phyloP scores from a whole-genome alignment of 2,888 invertebrate species.

The Hipparchia semele region DNA sequence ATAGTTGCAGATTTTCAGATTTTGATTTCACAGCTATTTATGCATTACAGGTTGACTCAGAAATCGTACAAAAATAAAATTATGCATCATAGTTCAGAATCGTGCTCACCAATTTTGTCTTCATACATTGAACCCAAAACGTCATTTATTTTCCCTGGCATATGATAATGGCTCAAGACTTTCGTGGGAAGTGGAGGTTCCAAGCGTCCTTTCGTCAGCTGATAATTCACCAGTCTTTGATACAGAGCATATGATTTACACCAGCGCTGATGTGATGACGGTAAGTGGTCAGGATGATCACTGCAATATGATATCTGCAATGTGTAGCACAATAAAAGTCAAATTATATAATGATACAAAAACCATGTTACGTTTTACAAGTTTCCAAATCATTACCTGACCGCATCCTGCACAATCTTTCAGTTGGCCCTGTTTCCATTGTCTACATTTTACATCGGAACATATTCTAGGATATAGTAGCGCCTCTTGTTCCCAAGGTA shows the following conservation, averaged over 20 bases:
- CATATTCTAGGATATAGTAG: constrained; percentile 87
- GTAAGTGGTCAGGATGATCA: constrained; percentile 75
- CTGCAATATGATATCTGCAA: constrained; percentile 81
- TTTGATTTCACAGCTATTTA: too few species aligned
- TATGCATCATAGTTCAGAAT: too few species aligned
- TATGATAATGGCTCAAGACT: constrained; percentile 55
- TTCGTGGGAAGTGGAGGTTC: constrained; percentile 83
- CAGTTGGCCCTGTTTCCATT: constrained; percentile 76
- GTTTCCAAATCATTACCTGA: constrained; percentile 62
- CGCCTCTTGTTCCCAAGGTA: constrained; percentile 87
- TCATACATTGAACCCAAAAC: constrained; percentile 75
- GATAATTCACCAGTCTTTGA: constrained; percentile 82
- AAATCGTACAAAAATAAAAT: too few species aligned
- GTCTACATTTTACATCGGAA: constrained; percentile 78
- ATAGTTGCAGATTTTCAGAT: too few species aligned
- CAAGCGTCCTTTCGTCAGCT: constrained; percentile 82
- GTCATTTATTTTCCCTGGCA: constrained; percentile 75
- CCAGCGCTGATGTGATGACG: constrained; percentile 81
- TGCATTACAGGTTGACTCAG: too few species aligned
- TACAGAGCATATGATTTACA: constrained; percentile 85
- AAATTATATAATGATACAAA: not conserved
- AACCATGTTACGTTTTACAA: not conserved
- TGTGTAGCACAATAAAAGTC: not conserved
- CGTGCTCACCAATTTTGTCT: constrained; percentile 66
- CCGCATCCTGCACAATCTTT: constrained; percentile 83